Evolutionary conservation across 2,888 invertebrate species (phyloP).

Genomic region (Scotopteryx bipunctaria): DNA sequence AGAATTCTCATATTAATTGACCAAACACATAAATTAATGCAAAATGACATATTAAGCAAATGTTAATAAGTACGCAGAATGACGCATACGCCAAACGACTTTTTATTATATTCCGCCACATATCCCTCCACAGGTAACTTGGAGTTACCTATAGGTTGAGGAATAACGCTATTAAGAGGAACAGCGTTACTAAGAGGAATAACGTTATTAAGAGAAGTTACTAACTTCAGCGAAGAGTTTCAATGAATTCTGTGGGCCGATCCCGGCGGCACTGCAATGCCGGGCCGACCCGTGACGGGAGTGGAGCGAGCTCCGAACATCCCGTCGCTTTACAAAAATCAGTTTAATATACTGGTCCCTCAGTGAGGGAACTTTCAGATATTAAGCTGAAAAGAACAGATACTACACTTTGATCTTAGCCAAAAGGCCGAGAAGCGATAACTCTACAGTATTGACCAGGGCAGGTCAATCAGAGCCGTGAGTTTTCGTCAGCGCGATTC

Average conservation of each 20-base stretch:
- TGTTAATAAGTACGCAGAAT: too few species aligned
- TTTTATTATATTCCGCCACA: too few species aligned
- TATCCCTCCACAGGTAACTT: too few species aligned
- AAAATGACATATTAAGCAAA: too few species aligned
- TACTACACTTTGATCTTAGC: slow-evolving; percentile 13
- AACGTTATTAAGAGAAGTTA: too few species aligned
- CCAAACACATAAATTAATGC: too few species aligned
- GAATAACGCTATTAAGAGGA: too few species aligned
- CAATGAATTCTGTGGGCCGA: background rate
- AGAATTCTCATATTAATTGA: too few species aligned
- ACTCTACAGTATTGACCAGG: background rate
- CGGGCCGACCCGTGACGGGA: slow-evolving; percentile 5
- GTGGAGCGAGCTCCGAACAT: slow-evolving; percentile 5
- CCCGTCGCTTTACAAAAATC: slow-evolving; percentile 5
- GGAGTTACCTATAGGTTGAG: too few species aligned
- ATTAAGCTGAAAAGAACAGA: slow-evolving; percentile 7
- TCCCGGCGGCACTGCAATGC: slow-evolving; percentile 5
- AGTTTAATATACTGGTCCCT: slow-evolving; percentile 5
- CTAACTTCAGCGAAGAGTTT: background rate
- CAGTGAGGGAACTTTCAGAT: slow-evolving; percentile 3
- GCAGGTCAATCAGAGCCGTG: background rate
- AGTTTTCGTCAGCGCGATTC: slow-evolving; percentile 10
- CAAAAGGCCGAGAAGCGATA: slow-evolving; percentile 7
- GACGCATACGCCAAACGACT: too few species aligned
- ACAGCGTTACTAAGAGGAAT: too few species aligned